Conservation (phyloP, 2,797 vertebrate genomes). For the Bradypodion pumilum region DNA sequence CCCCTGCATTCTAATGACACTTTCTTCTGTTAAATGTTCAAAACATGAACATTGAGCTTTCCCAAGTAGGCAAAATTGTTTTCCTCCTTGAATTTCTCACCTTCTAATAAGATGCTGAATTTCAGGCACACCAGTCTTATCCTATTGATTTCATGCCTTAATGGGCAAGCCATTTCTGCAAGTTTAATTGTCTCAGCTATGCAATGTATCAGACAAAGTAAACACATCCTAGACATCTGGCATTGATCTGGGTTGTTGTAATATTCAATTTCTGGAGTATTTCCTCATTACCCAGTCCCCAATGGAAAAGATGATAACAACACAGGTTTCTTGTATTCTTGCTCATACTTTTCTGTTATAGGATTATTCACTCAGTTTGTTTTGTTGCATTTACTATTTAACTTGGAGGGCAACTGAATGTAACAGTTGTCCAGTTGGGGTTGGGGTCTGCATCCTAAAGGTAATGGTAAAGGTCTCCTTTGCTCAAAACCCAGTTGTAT, state of each 20-base stretch:
- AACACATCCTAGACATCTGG: slow-evolving; percentile 17
- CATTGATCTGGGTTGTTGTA: not conserved
- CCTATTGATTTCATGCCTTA: slow-evolving; percentile 29
- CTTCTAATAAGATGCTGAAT: slow-evolving; percentile 32
- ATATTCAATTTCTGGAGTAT: not conserved
- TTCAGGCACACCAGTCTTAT: slow-evolving; percentile 9
- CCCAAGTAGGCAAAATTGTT: slow-evolving; percentile 23
- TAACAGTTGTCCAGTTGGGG: too few relatives aligned
- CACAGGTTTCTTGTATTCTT: not conserved
- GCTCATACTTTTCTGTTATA: not conserved
- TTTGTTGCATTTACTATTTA: not conserved
- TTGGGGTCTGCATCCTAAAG: too few relatives aligned
- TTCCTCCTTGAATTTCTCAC: slow-evolving; percentile 27
- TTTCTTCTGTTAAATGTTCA: slow-evolving; percentile 12
- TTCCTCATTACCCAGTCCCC: not conserved
- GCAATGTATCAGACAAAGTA: slow-evolving; percentile 16
- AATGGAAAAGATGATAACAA: not conserved
- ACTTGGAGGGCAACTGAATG: not conserved
- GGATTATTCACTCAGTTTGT: not conserved
- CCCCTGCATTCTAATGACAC: slow-evolving; percentile 6
- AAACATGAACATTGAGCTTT: slow-evolving; percentile 5
- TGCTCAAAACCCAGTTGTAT: too few relatives aligned
- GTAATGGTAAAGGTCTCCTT: too few relatives aligned
- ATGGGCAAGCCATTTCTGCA: slow-evolving; percentile 32
- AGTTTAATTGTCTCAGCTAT: slow-evolving; percentile 15